Base-by-base conservation (phyloP, 2,797 vertebrate genomes). In the Chelonia mydas region DNA sequence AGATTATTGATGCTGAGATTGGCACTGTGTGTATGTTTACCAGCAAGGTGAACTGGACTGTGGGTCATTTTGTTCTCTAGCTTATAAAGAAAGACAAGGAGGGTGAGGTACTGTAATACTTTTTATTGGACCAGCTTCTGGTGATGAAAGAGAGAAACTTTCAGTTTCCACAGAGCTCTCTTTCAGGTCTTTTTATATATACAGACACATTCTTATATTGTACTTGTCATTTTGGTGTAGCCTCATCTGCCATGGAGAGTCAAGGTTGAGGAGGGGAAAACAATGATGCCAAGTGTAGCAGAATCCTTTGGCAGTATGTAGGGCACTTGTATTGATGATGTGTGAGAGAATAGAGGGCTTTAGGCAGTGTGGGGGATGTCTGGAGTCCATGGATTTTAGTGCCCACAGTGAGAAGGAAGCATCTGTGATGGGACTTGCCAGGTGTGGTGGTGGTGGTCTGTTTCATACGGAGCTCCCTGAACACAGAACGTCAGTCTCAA, bases 401-500 rank as follows among this genome's bases (percentile, higher is more conserved):
- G 37, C 11, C 10, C 37, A 41, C 19, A 2, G 21, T 59, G 1
- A 68, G 74, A 87, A 86, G 78, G 25, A 6, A 87, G 28, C 7
- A 2, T 89, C 10, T 94, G 89, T 53, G 68, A 84, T 41, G 37
- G 21, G 68, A 37, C 21, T 72, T 37, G n/a, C 59, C 7, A 33
- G 13, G 28, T 61, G 31, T 61, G 13, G 59, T 31, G 13, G 59
- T 31, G 57, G 57, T 59, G 13, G 12, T 31, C 5, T 31, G 12
- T 61, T 61, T 61, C 28, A 61, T 31, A 61, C 16, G 12, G 28
- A 6, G 6, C 5, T 4, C 25, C 61, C 28, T 54, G 12, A 81
- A 27, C 1, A 3, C 3, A 31, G 49, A 45, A 2, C 72, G 6
- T 41, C 31, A 55, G 12, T 41, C 1, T 1, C 11, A 5, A 21